Conservation (phyloP, 2,797 vertebrate species). For the Strix occidentalis region DNA sequence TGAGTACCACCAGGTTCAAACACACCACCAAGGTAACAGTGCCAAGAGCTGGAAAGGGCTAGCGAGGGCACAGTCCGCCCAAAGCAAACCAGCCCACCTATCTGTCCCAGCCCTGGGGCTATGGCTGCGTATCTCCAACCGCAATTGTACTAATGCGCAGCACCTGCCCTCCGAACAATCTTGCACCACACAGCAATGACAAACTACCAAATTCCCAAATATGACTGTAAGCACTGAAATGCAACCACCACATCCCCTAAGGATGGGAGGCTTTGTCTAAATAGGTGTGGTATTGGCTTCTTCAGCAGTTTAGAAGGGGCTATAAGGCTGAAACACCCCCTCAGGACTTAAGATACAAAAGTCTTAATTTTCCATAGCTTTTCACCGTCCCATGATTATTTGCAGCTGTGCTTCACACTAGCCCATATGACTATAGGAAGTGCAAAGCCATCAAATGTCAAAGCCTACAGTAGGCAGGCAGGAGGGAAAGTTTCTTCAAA, state of each 20-base stretch:
- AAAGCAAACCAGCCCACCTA: not conserved
- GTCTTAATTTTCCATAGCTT: not conserved
- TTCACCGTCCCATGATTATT: not conserved
- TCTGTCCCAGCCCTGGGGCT: not conserved
- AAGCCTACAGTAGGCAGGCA: not conserved
- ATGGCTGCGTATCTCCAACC: not conserved
- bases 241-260: not conserved
- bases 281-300: not conserved
- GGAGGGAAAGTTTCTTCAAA: conserved; percentile 21
- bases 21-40: accelerated
- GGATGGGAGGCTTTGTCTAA: not conserved
- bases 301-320: not conserved
- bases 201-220: not conserved
- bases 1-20: not conserved
- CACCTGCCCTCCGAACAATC: not conserved
- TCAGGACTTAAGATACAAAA: not conserved
- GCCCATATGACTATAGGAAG: not conserved
- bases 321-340: not conserved
- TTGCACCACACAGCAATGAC: accelerated
- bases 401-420: conserved; percentile 35
- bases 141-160: not conserved
- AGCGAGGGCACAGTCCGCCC: accelerated
- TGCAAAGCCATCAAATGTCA: not conserved
- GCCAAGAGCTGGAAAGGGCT: not conserved
- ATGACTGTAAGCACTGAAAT: not conserved